A percentile compares a stretch with the other conserved stretches of the same genome.
phyloP scores from a whole-genome alignment of 2,797 vertebrate species.

The Pseudochaenichthys georgianus region DNA sequence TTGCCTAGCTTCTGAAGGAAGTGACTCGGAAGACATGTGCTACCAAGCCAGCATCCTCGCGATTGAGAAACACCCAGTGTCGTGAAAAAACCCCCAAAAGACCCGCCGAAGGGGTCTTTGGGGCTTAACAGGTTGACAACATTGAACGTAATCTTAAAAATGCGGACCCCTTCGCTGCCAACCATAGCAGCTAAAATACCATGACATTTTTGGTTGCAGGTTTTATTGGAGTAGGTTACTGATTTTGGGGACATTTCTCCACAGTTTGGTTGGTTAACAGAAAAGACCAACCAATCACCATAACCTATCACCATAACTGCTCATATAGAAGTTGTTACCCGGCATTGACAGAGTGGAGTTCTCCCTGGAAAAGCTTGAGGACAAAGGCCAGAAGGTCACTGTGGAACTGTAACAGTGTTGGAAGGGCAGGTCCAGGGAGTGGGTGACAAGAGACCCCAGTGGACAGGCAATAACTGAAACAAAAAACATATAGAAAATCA shows the following conservation, averaged over 20 bases:
- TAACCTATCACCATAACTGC: not conserved
- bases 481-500: conserved; percentile 15
- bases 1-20: too few species aligned
- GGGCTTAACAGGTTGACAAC: not conserved
- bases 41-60: too few species aligned
- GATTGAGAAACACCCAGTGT: too few species aligned
- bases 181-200: not conserved
- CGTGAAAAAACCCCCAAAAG: too few species aligned
- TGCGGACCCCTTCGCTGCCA: not conserved
- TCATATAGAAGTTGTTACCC: conserved; percentile 55
- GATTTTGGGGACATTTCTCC: not conserved
- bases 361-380: conserved; percentile 89
- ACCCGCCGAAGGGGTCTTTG: too few species aligned
- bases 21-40: too few species aligned
- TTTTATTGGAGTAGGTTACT: conserved; percentile 2
- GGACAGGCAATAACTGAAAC: conserved; percentile 84
- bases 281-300: not conserved
- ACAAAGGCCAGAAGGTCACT: conserved; percentile 88
- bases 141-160: conserved; percentile 1
- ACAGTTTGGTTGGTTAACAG: not conserved
- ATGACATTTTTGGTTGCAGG: not conserved
- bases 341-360: conserved; percentile 80
- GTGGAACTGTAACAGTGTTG: conserved; percentile 84
- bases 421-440: conserved; percentile 79
- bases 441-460: conserved; percentile 87